These are phyloP conservation scores for Athrips mouffetella DNA, from an alignment of 2,888 invertebrate species.

Conservation along the genomic window DNA sequence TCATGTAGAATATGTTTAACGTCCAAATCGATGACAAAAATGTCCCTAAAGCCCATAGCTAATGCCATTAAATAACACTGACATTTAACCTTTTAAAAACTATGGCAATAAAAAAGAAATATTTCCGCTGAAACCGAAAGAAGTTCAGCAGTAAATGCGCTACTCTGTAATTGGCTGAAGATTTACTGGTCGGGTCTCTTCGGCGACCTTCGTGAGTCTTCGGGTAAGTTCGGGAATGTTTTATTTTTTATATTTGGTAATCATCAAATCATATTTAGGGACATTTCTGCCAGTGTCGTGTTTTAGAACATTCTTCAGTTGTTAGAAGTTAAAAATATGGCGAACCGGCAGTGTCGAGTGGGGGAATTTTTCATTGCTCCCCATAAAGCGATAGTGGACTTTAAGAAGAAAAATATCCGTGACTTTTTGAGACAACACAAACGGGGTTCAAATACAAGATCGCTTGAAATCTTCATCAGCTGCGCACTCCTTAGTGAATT, in stretches of 20 bases:
- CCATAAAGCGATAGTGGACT: no score
- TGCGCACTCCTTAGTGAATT: no score
- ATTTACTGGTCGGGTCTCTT: conserved; percentile 46
- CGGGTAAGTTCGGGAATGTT: conserved; percentile 21
- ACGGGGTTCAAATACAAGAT: no score
- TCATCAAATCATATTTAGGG: not conserved
- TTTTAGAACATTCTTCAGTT: no score
- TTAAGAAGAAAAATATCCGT: no score
- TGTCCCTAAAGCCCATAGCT: no score
- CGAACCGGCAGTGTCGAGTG: no score
- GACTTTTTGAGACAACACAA: no score
- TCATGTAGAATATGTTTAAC: not conserved
- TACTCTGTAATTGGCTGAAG: conserved; percentile 54
- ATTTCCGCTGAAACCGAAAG: conserved; percentile 46
- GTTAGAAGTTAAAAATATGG: no score
- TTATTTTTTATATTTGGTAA: not conserved
- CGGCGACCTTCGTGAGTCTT: conserved; percentile 30
- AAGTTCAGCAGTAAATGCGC: conserved; percentile 54
- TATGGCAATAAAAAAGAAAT: conserved; percentile 65
- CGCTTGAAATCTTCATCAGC: no score
- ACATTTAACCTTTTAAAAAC: conserved; percentile 57
- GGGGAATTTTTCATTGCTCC: no score
- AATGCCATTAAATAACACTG: conserved; percentile 1
- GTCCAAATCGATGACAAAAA: not conserved
- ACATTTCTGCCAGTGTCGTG: not conserved